Percentiles rank a stretch among this genome's conserved stretches.
Evolutionary conservation across 2,888 invertebrate genomes (phyloP).

Genomic region (Agriopis marginaria): DNA sequence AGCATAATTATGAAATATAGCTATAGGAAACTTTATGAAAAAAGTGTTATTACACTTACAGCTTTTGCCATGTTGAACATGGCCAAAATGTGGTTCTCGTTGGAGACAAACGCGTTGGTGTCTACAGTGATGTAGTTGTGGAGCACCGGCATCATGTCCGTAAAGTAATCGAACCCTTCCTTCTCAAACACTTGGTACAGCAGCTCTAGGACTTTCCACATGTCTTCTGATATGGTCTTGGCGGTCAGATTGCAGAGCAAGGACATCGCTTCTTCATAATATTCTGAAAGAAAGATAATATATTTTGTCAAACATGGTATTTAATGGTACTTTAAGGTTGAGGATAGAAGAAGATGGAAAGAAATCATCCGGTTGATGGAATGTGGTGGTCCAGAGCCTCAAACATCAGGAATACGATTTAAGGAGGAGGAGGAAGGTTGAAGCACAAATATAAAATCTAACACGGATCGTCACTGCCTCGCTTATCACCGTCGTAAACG

Average conservation of each 20-base stretch:
- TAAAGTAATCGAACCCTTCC: slow-evolving; percentile 98
- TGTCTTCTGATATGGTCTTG: slow-evolving; percentile 94
- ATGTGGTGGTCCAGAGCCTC: too few species aligned
- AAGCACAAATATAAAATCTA: too few species aligned
- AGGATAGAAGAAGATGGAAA: too few species aligned
- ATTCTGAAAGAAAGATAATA: slow-evolving; percentile 87
- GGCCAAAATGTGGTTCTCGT: slow-evolving; percentile 95
- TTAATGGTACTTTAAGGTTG: too few species aligned
- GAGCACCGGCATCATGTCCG: slow-evolving; percentile 99
- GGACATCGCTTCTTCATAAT: slow-evolving; percentile 98
- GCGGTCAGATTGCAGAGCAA: slow-evolving; percentile 96
- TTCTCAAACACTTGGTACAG: slow-evolving; percentile 96
- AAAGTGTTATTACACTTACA: slow-evolving; percentile 82
- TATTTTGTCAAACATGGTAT: too few species aligned
- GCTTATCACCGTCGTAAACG: too few species aligned
- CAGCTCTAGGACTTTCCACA: slow-evolving; percentile 98
- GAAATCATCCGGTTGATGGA: too few species aligned
- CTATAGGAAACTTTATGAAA: not conserved
- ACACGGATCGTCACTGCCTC: too few species aligned
- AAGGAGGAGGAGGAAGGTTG: too few species aligned
- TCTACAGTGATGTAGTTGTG: slow-evolving; percentile 99
- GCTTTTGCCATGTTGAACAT: slow-evolving; percentile 98
- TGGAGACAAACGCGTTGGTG: slow-evolving; percentile 96
- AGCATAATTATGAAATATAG: too few species aligned
- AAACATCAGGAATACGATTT: too few species aligned